Conservation (phyloP, 2,797 vertebrate genomes). For the Pangasius macronema region DNA sequence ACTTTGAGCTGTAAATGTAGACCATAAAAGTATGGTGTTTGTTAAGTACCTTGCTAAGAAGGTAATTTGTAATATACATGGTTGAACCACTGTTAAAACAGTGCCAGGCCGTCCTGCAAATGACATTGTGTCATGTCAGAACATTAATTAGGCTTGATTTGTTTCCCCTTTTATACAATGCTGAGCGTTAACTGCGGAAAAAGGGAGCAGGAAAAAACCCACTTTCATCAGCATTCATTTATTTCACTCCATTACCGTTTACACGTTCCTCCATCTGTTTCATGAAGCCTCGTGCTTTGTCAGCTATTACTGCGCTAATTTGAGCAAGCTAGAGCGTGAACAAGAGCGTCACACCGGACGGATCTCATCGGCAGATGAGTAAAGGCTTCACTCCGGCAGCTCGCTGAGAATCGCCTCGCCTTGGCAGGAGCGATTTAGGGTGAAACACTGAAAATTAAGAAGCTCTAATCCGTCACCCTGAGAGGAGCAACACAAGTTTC, state of each 20-base stretch:
- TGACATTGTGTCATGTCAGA: constrained; percentile 33
- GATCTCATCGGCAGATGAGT: constrained; percentile 30
- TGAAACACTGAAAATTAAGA: constrained; percentile 68
- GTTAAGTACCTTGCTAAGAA: constrained; percentile 20
- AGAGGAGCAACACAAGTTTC: constrained; percentile 61
- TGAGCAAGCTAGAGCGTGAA: constrained; percentile 46
- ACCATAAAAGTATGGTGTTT: neutral
- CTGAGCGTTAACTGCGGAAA: constrained; percentile 56
- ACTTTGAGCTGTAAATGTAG: neutral
- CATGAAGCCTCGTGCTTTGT: constrained; percentile 59
- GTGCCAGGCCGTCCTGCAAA: neutral
- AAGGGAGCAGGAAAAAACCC: constrained; percentile 21
- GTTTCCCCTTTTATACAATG: constrained; percentile 68
- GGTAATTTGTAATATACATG: constrained; percentile 58
- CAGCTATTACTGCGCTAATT: constrained; percentile 66
- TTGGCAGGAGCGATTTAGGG: constrained; percentile 60
- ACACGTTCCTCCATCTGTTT: constrained; percentile 47
- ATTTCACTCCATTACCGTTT: constrained; percentile 62
- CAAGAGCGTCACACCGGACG: constrained; percentile 36
- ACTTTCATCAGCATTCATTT: constrained; percentile 64
- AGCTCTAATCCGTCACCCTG: constrained; percentile 61
- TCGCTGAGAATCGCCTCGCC: constrained; percentile 42
- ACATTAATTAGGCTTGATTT: constrained; percentile 68
- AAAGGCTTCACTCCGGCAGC: constrained; percentile 41
- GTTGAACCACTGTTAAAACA: constrained; percentile 57